phyloP scores from a whole-genome alignment of 2,888 invertebrate genomes.

The Dasypolia templi region DNA sequence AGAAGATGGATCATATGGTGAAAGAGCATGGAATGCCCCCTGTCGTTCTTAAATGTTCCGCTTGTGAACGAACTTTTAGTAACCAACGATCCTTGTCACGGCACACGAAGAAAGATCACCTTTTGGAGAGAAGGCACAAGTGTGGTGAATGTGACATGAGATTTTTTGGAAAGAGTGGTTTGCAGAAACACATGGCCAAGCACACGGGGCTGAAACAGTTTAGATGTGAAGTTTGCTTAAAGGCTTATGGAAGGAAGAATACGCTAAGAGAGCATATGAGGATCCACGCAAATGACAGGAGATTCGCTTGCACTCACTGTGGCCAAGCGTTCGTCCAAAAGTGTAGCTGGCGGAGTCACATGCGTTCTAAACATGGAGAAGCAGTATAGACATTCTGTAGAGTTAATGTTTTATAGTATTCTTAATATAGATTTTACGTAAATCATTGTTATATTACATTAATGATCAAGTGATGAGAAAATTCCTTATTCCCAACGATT shows the following conservation, averaged over 20 bases:
- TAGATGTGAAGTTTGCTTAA: slow-evolving; percentile 79
- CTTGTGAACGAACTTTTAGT: slow-evolving; percentile 77
- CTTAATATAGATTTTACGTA: slow-evolving; percentile 10
- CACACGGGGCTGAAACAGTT: slow-evolving; percentile 77
- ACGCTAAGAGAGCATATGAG: slow-evolving; percentile 79
- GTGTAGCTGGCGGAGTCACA: slow-evolving; percentile 80
- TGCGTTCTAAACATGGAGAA: slow-evolving; percentile 76
- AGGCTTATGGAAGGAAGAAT: slow-evolving; percentile 76
- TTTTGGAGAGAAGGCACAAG: slow-evolving; percentile 80
- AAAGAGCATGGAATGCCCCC: slow-evolving; percentile 75
- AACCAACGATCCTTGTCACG: slow-evolving; percentile 73
- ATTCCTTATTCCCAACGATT: neutral
- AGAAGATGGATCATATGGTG: slow-evolving; percentile 78
- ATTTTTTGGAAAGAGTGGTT: slow-evolving; percentile 72
- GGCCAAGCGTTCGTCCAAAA: slow-evolving; percentile 74
- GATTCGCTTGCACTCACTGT: slow-evolving; percentile 71
- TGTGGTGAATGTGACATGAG: slow-evolving; percentile 85
- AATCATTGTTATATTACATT: slow-evolving; percentile 21
- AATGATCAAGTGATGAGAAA: slow-evolving; percentile 1
- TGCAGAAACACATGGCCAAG: slow-evolving; percentile 77
- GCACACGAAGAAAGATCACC: slow-evolving; percentile 82
- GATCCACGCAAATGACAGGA: slow-evolving; percentile 71
- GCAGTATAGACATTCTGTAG: slow-evolving; percentile 25
- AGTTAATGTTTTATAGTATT: slow-evolving; percentile 19
- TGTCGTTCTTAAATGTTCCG: slow-evolving; percentile 75